phyloP scores from a whole-genome alignment of 2,113 vertebrate species.

The Empidonax alnorum region DNA sequence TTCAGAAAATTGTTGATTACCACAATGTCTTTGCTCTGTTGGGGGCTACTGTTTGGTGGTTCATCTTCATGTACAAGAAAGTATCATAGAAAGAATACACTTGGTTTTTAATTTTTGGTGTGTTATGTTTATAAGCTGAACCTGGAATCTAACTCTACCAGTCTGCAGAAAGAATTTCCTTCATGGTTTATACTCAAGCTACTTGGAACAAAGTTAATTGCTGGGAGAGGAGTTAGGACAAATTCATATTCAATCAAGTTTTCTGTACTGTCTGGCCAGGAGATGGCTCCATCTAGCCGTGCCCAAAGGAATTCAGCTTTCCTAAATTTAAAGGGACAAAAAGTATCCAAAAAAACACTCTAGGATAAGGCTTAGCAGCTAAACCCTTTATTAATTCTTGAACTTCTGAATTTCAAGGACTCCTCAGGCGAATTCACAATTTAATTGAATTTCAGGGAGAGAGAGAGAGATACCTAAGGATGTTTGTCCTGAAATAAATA shows the following conservation, averaged over 20 bases:
- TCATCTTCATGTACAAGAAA: background rate
- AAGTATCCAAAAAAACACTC: background rate
- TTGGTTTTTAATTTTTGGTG: background rate
- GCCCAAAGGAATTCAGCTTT: background rate
- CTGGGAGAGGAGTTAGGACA: background rate
- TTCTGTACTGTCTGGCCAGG: slow-evolving; percentile 22
- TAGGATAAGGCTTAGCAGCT: background rate
- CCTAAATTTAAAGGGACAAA: background rate
- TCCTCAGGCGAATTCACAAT: background rate
- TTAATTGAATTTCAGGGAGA: background rate
- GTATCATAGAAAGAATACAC: background rate
- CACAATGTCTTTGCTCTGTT: background rate
- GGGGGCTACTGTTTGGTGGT: rapidly evolving
- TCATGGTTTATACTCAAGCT: background rate
- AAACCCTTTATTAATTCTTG: background rate
- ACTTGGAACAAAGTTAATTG: background rate
- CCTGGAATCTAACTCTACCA: background rate
- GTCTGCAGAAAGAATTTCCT: background rate
- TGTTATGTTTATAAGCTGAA: background rate
- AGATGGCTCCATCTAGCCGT: slow-evolving; percentile 53
- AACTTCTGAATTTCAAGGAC: background rate
- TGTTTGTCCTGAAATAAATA: background rate
- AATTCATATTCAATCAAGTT: background rate
- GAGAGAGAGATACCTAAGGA: background rate
- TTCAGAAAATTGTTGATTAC: background rate